Conservation (phyloP, 1,140 invertebrate species). For the Eriosoma lanigerum region DNA sequence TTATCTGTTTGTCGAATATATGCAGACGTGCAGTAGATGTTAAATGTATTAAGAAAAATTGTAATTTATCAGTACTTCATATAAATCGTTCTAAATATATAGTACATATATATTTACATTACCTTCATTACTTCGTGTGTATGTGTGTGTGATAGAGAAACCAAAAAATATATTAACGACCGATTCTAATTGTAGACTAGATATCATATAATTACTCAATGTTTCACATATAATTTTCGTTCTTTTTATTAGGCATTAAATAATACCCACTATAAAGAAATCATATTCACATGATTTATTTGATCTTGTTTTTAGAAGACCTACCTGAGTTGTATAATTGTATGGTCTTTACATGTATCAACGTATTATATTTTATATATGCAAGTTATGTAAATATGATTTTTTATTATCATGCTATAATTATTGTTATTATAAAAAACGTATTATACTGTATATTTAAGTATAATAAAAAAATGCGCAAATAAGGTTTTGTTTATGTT, state of each 20-base stretch:
- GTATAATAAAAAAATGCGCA: too few species aligned
- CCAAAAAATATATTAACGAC: constrained; percentile 5
- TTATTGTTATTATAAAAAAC: too few species aligned
- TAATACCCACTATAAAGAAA: neutral
- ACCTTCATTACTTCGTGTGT: too few species aligned
- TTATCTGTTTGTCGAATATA: constrained; percentile 25
- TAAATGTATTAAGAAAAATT: neutral
- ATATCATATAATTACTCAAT: constrained; percentile 20
- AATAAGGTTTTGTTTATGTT: too few species aligned
- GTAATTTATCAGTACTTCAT: neutral
- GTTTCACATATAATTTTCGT: constrained; percentile 22
- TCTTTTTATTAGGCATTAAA: neutral
- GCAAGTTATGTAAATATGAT: neutral
- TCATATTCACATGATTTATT: constrained; percentile 29
- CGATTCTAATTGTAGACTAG: constrained; percentile 28
- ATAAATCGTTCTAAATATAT: neutral
- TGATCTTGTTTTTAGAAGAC: neutral
- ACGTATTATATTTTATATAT: neutral
- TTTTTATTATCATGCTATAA: neutral
- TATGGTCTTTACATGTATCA: neutral
- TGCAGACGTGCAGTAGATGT: neutral
- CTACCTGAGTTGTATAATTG: neutral
- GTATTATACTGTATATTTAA: too few species aligned
- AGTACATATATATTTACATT: neutral
- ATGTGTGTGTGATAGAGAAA: neutral